Percentiles rank a stretch among this genome's conserved stretches.
Evolutionary conservation across 2,113 vertebrate species (phyloP).

Genomic region (Strigops habroptila): DNA sequence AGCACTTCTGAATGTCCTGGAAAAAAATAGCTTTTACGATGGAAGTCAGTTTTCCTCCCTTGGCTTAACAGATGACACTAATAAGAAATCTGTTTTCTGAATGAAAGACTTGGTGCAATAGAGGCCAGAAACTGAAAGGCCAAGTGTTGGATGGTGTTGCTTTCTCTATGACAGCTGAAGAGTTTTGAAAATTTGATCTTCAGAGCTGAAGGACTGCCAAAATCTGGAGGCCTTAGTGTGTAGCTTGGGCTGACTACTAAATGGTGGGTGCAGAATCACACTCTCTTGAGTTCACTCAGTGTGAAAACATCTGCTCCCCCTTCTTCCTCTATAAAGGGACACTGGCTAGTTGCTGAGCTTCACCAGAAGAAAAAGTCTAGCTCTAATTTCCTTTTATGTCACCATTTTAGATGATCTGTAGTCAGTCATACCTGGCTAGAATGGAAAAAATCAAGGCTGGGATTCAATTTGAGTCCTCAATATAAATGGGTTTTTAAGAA

Average conservation of each 20-base stretch:
- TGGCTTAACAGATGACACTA: neutral
- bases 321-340: neutral
- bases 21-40: neutral
- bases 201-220: neutral
- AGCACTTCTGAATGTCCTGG: neutral
- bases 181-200: slow-evolving; percentile 5
- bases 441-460: neutral
- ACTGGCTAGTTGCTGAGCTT: neutral
- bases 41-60: neutral
- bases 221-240: neutral
- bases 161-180: neutral
- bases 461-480: neutral
- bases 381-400: neutral
- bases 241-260: neutral
- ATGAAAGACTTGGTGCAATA: neutral
- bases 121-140: neutral
- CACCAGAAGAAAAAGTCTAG: neutral
- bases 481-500: neutral
- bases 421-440: neutral
- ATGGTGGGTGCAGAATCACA: neutral
- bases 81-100: neutral
- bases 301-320: neutral
- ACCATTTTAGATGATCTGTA: neutral
- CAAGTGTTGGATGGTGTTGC: neutral
- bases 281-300: neutral